Conservation (phyloP, 2,113 vertebrate genomes). For the Elgaria multicarinata region DNA sequence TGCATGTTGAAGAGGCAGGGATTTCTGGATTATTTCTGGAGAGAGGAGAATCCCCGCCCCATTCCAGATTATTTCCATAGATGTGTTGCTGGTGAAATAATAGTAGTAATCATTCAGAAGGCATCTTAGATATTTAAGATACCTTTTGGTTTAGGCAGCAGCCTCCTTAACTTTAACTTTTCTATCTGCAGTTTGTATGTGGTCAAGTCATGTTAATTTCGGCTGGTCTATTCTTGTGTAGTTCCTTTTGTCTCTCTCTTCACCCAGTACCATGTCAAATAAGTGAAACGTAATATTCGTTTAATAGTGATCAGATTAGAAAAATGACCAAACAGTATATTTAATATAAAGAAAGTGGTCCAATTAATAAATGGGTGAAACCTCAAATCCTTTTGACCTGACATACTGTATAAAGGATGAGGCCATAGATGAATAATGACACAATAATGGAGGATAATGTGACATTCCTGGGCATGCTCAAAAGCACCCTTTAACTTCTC, state of each 20-base stretch:
- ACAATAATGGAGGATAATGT: not conserved
- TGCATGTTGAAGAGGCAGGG: not conserved
- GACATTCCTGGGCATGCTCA: not conserved
- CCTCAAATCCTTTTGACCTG: not conserved
- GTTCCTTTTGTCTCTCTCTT: not conserved
- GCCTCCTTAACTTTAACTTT: not conserved
- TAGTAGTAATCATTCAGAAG: not conserved
- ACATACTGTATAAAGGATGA: not conserved
- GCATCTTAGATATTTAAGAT: too few relatives aligned
- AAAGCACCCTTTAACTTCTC: not conserved
- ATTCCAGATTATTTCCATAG: not conserved
- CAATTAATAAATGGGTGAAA: not conserved
- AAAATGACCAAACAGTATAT: not conserved
- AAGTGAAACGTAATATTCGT: not conserved
- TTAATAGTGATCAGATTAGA: not conserved
- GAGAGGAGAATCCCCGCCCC: not conserved
- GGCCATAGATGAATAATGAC: not conserved
- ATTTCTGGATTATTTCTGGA: not conserved
- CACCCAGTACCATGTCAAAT: not conserved
- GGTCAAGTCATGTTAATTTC: not conserved
- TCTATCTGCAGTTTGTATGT: not conserved
- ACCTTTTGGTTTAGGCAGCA: not conserved
- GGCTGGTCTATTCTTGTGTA: not conserved
- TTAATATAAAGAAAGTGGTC: not conserved
- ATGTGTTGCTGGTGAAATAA: not conserved